phyloP scores from a whole-genome alignment of 2,797 vertebrate species.

The Merluccius polli region DNA sequence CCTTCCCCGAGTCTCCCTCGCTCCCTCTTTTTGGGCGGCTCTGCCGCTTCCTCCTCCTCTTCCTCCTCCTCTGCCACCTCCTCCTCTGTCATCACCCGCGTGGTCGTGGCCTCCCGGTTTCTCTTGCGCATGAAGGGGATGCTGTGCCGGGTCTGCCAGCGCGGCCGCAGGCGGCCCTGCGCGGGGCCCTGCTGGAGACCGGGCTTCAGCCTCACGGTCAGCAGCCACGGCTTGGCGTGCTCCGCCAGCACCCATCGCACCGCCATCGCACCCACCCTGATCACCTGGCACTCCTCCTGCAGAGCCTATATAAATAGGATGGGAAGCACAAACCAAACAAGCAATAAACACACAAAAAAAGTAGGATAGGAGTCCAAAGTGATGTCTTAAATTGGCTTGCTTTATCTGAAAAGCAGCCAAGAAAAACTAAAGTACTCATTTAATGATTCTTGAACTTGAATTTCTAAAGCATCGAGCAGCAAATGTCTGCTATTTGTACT shows the following conservation, averaged over 20 bases:
- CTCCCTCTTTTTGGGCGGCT: background rate
- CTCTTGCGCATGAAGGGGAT: conserved; percentile 53
- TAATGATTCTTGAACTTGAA: too few relatives aligned
- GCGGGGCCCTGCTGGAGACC: background rate
- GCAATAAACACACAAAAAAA: too few relatives aligned
- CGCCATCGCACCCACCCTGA: conserved; percentile 77
- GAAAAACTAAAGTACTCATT: too few relatives aligned
- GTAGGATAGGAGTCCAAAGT: too few relatives aligned
- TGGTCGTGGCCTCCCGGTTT: background rate
- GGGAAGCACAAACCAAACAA: background rate
- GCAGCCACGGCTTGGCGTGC: conserved; percentile 82
- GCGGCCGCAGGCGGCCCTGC: background rate
- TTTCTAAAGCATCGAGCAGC: too few relatives aligned
- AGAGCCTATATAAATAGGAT: conserved; percentile 75
- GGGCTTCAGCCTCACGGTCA: conserved; percentile 58
- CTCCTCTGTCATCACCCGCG: background rate
- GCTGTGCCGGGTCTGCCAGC: conserved; percentile 20
- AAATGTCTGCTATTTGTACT: too few relatives aligned
- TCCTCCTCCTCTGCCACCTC: background rate
- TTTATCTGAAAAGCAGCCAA: too few relatives aligned
- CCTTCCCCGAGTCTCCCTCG: background rate
- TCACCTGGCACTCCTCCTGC: conserved; percentile 71
- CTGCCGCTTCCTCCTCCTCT: background rate
- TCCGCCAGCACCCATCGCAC: conserved; percentile 76
- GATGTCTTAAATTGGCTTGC: too few relatives aligned